Evolutionary conservation across 1,140 invertebrate species (phyloP), one percentile per base, ranked within the genome.

Genomic region (Eupristina koningsbergeri): DNA sequence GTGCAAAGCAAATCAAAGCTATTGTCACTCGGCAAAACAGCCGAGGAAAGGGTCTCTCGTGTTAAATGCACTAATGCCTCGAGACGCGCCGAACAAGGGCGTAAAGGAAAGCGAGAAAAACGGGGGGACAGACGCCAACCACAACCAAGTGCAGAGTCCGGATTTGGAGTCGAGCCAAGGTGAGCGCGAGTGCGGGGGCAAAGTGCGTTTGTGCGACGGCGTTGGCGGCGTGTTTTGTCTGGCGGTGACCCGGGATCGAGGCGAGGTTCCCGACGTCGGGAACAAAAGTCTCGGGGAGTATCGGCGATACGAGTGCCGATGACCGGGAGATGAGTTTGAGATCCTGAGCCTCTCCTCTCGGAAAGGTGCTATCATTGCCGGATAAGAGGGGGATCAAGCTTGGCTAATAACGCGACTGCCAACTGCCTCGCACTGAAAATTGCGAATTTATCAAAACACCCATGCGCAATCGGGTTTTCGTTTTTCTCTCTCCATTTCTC

Each of bases 211-310:
- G 15, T 34, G 6, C 3, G 67, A 19, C 22, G 22, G 36, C 36
- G n/a, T n/a, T 41, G 15, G 34, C 39, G 39, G 26, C 34, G 15
- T 79, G 61, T 79, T 79, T 79, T 79, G 77, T 79, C 77, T 79
- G 77, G 58, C 22, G 6, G 22, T 26, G n/a, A 74, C 7, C 0
- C 41, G 7, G 71, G 47, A 74, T 29, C 61, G 61, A 63, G 61
- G 61, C 29, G 26, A 3, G 61, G 26, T 22, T 34, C 34, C 50
- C 15, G 29, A 1, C 3, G n/a, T n/a, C n/a, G n/a, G 36, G 36
- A 71, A 41, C 36, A 39, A 71, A 71, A 71, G 19, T 71, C 19
- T 0, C 7, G 6, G 19, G 0, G 15, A 45, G 3, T 7, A 39
- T n/a, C 8, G 41, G 45, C n/a, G 36, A 19, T 29, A 69, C 39